Evolutionary conservation across 2,113 vertebrate genomes (phyloP), one percentile per base, ranked within the genome.

Genomic region (Scomber colias): DNA sequence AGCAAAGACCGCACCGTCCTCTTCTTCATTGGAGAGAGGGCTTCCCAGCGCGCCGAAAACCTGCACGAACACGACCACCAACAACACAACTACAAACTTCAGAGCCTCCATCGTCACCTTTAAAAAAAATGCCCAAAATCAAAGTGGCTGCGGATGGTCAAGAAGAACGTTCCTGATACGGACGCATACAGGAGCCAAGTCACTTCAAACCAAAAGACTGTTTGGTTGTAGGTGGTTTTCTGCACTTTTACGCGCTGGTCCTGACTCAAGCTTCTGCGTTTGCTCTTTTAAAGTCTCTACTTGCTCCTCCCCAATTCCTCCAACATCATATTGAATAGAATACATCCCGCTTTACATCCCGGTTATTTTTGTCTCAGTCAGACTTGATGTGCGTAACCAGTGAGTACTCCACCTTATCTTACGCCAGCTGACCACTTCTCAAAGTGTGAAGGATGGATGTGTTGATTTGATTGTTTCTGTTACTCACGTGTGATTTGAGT

Each of bases 81-180:
- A 19, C 72, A 95, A 19, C 81, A 93, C 69, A 0, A 57, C 70
- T 1, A 17, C 75, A 3, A 91, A 81, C 87, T 89, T 94, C 54
- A 89, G 46, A 21, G 87, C 53, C 50, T 93, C 94, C 93, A 95
- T 95, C 4, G 27, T 63, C 56, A 30, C 21, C 40, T 57, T 27
- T 27, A 27, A 27, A 27, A 27, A 0, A 45, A 31, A 14, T 5
- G 1, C 40, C 2, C 17, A 6, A 35, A 40, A 46, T 3, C 3
- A 50, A 21, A 46, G 30, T 2, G 17, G 14, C 49, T 21, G 50
- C 11, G 40, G 67, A n/a, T 8, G 50, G 35, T 81, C 46, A 75
- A 21, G 48, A 62, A 15, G 57, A 48, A 24, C 11, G 1, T 16
- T 49, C 8, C 67, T 10, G 50, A 3, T 66, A 0, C 17, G 44